Percentiles rank a stretch among this genome's conserved stretches.
These are phyloP conservation scores for Mythimna vitellina DNA, from an alignment of 2,888 invertebrate species.

Conservation along the genomic window DNA sequence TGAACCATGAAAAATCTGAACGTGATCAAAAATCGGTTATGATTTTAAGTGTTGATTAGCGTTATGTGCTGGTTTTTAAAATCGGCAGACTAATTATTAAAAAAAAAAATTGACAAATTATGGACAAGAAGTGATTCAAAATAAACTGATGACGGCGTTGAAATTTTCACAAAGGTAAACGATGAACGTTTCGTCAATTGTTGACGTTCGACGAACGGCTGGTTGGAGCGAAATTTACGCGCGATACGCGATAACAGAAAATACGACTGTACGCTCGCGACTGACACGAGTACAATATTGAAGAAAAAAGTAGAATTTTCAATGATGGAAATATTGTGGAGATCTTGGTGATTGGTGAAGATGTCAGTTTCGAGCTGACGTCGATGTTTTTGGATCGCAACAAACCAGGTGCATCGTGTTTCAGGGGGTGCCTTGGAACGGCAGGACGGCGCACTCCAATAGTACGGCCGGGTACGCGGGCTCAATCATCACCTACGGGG, in stretches of 20 bases:
- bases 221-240: conserved; percentile 80
- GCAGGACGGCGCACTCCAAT: conserved; percentile 93
- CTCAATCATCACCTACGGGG: conserved; percentile 84
- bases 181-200: conserved; percentile 84
- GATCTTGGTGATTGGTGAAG: conserved; percentile 41
- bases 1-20: conserved; percentile 26
- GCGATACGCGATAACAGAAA: conserved; percentile 81
- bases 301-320: conserved; percentile 60
- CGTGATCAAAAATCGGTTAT: conserved; percentile 17
- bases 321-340: conserved; percentile 50
- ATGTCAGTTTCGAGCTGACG: conserved; percentile 67
- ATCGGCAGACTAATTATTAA: conserved; percentile 22
- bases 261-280: conserved; percentile 69
- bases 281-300: conserved; percentile 74
- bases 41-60: conserved; percentile 35
- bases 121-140: conserved; percentile 55
- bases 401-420: conserved; percentile 82
- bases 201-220: conserved; percentile 79
- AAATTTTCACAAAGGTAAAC: conserved; percentile 67
- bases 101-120: conserved; percentile 31
- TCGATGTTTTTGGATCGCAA: conserved; percentile 74
- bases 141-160: conserved; percentile 56
- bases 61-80: conserved; percentile 26
- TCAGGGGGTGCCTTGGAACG: conserved; percentile 93
- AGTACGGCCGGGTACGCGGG: conserved; percentile 92